Evolutionary conservation across 2,113 vertebrate species (phyloP).

Genomic region (Ptilonorhynchus violaceus): DNA sequence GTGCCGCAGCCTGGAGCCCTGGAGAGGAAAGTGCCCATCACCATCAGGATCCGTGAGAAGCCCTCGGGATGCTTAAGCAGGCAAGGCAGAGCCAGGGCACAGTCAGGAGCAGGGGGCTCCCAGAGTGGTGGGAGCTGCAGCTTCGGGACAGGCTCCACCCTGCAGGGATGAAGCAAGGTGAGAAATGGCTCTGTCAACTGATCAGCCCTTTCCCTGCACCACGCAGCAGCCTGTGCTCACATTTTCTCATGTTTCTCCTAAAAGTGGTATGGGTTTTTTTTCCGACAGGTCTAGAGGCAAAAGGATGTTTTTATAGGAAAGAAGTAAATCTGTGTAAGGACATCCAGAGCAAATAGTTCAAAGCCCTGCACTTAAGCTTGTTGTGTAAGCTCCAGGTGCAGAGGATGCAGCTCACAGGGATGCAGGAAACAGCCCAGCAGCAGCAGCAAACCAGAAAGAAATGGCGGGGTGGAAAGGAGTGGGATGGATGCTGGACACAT

Average conservation of each 20-base stretch:
- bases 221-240: background rate
- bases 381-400: background rate
- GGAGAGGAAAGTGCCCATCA: background rate
- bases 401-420: background rate
- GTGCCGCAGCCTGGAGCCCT: background rate
- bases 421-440: background rate
- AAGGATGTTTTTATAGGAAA: background rate
- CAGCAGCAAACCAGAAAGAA: background rate
- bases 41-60: background rate
- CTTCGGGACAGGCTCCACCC: background rate
- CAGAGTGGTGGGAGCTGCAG: background rate
- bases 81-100: background rate
- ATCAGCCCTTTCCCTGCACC: background rate
- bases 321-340: background rate
- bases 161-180: background rate
- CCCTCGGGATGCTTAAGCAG: rapidly evolving
- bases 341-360: background rate
- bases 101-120: background rate
- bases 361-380: background rate
- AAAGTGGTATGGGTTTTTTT: background rate
- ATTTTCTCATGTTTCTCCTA: background rate
- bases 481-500: background rate
- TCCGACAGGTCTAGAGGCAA: background rate
- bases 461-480: background rate
- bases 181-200: background rate